Percentiles rank a stretch among this genome's conserved stretches.
Conservation (phyloP, 1,140 invertebrate genomes). For the Drosophila subobscura region DNA sequence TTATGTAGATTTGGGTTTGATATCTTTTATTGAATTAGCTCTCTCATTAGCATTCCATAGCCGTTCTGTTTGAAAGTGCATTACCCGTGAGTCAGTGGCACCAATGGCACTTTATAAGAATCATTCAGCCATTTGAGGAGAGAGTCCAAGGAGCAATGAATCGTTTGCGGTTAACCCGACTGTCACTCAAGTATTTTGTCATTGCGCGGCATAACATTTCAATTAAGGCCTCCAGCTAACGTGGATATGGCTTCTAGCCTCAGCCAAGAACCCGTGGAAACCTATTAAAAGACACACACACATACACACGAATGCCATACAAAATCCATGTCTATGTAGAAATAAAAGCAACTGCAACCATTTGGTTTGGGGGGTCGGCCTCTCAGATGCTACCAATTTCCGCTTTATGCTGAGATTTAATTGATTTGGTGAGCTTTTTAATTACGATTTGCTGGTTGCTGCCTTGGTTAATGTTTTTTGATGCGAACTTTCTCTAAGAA, state of each 20-base stretch:
- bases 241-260: constrained; percentile 53
- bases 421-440: constrained; percentile 65
- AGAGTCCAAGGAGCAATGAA: constrained; percentile 20
- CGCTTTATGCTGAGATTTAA: constrained; percentile 48
- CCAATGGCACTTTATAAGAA: too few relatives aligned
- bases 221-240: constrained; percentile 46
- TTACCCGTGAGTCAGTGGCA: constrained; percentile 4
- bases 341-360: too few relatives aligned
- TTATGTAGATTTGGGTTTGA: too few relatives aligned
- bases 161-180: constrained; percentile 40
- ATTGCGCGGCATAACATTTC: constrained; percentile 59
- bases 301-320: constrained; percentile 28
- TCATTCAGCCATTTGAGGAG: too few relatives aligned
- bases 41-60: too few relatives aligned
- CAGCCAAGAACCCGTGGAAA: constrained; percentile 33
- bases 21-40: too few relatives aligned
- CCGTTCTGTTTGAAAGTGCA: constrained; percentile 1
- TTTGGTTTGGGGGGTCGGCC: constrained; percentile 20
- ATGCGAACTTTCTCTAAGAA: constrained; percentile 56
- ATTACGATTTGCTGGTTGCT: constrained; percentile 44
- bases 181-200: constrained; percentile 61
- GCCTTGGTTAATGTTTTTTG: constrained; percentile 14
- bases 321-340: not conserved
- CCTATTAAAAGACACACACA: constrained; percentile 46
- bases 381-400: constrained; percentile 43